phyloP scores from a whole-genome alignment of 2,888 invertebrate genomes.

The Caenorhabditis becei region DNA sequence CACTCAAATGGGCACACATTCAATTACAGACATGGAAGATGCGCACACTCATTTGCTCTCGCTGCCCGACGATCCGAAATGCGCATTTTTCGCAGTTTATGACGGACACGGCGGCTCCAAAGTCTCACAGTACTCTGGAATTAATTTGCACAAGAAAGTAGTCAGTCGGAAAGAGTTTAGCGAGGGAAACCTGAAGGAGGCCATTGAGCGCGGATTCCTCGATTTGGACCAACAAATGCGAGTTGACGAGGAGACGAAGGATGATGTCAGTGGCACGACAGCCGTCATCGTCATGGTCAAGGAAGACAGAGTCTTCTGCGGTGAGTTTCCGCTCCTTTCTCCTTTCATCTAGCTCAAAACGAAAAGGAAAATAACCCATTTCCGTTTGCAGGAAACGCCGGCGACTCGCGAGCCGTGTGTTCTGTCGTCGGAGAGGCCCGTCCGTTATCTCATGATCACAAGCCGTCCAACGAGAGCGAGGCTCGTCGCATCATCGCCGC shows the following conservation, averaged over 20 bases:
- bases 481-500: conserved; percentile 91
- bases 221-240: conserved; percentile 92
- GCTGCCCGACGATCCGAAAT: conserved; percentile 89
- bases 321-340: conserved; percentile 82
- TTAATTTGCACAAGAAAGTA: conserved; percentile 94
- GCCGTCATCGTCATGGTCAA: conserved; percentile 89
- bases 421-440: conserved; percentile 89
- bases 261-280: conserved; percentile 95
- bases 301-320: conserved; percentile 91
- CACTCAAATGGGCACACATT: conserved; percentile 6
- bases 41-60: conserved; percentile 96
- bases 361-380: neutral
- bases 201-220: conserved; percentile 92
- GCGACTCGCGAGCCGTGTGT: conserved; percentile 95
- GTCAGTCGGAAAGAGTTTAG: conserved; percentile 85
- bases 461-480: conserved; percentile 83
- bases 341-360: no score
- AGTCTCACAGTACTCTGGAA: conserved; percentile 92
- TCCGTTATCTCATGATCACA: conserved; percentile 92
- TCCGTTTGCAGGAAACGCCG: conserved; percentile 89
- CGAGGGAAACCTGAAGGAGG: conserved; percentile 90
- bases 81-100: conserved; percentile 96
- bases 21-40: conserved; percentile 91
- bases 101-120: conserved; percentile 90
- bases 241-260: conserved; percentile 89